These are phyloP conservation scores for Notothenia rossii DNA, from an alignment of 2,113 vertebrate genomes.

Conservation along the genomic window DNA sequence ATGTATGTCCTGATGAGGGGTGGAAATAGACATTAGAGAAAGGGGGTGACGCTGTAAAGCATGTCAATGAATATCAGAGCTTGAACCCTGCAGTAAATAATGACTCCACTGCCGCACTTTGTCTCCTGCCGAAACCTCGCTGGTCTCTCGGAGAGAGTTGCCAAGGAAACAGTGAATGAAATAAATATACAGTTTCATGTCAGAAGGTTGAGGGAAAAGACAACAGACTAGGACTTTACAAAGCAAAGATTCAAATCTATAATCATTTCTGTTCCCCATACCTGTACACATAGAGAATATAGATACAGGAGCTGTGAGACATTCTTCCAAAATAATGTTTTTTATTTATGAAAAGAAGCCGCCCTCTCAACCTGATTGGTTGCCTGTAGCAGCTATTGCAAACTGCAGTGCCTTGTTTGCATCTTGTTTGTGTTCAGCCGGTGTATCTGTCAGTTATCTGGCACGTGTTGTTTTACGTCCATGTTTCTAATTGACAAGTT, in stretches of 20 bases:
- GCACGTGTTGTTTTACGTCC: slow-evolving; percentile 56
- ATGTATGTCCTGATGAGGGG: slow-evolving; percentile 76
- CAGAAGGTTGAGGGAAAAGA: slow-evolving; percentile 67
- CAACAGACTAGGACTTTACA: slow-evolving; percentile 41
- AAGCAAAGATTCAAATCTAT: slow-evolving; percentile 32
- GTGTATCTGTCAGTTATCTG: slow-evolving; percentile 61
- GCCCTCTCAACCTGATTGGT: background rate
- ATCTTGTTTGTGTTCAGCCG: slow-evolving; percentile 46
- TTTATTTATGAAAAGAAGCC: background rate
- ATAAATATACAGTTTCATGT: slow-evolving; percentile 76
- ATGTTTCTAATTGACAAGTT: slow-evolving; percentile 77
- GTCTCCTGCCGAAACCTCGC: slow-evolving; percentile 75
- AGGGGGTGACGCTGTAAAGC: slow-evolving; percentile 66
- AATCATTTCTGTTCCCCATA: slow-evolving; percentile 23
- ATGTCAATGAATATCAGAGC: slow-evolving; percentile 78
- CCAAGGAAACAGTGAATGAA: slow-evolving; percentile 83
- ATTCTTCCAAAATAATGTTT: background rate
- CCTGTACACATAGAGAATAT: background rate
- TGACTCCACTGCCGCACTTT: slow-evolving; percentile 70
- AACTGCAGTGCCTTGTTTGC: slow-evolving; percentile 43
- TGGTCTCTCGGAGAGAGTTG: slow-evolving; percentile 77
- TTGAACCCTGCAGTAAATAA: slow-evolving; percentile 82
- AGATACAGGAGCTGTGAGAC: background rate
- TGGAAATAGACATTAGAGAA: slow-evolving; percentile 69
- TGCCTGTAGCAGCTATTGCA: background rate